A percentile compares a stretch with the other conserved stretches of the same genome.
These are phyloP conservation scores for Bradysia coprophila DNA, from an alignment of 1,140 invertebrate genomes.

Conservation along the genomic window DNA sequence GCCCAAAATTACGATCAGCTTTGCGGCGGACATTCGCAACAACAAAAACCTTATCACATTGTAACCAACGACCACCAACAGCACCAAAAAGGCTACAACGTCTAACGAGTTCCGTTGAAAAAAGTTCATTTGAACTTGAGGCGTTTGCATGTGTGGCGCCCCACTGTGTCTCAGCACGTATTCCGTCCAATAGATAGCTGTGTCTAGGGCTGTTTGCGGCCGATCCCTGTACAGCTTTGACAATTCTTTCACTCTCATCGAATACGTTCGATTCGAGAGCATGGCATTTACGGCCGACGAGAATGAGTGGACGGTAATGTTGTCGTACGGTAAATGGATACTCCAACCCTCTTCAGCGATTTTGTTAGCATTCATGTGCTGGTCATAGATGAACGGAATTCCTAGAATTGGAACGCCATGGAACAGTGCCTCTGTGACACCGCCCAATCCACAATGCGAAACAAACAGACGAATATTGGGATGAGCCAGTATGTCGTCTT, in stretches of 20 bases:
- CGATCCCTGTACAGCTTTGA: constrained; percentile 15
- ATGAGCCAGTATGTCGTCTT: constrained; percentile 48
- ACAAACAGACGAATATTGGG: constrained; percentile 47
- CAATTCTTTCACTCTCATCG: constrained; percentile 6
- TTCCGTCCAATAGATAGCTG: constrained; percentile 25
- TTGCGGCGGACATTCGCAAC: too few species aligned
- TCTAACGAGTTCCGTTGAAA: constrained; percentile 15
- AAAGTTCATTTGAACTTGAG: constrained; percentile 11
- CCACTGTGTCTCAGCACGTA: constrained; percentile 26
- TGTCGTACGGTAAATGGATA: too few species aligned
- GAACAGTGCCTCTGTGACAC: constrained; percentile 32
- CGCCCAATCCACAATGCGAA: constrained; percentile 48
- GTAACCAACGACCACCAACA: too few species aligned
- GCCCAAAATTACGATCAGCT: too few species aligned
- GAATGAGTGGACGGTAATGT: constrained; percentile 6
- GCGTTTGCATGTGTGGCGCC: constrained; percentile 20
- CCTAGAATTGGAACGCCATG: constrained; percentile 31
- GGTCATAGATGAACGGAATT: constrained; percentile 33
- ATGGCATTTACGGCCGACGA: constrained; percentile 7
- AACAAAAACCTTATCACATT: too few species aligned
- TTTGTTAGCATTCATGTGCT: constrained; percentile 20
- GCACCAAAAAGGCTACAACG: constrained; percentile 10
- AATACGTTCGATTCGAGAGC: constrained; percentile 8
- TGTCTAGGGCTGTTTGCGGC: constrained; percentile 19
- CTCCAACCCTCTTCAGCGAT: constrained; percentile 14